Evolutionary conservation across 2,113 vertebrate genomes (phyloP).

Genomic region (Megaceryle torquata): DNA sequence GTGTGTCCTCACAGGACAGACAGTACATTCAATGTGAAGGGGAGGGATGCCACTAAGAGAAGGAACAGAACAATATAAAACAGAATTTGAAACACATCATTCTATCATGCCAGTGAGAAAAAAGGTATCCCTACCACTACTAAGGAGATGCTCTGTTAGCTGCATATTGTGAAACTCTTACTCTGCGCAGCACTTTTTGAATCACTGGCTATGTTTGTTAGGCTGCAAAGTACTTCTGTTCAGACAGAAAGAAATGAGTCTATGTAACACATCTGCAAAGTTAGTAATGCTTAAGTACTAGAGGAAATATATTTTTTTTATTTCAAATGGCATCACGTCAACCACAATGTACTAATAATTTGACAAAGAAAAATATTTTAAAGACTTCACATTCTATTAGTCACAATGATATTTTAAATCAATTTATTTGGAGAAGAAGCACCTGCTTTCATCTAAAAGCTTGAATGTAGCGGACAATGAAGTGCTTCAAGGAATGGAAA

Average conservation of each 20-base stretch:
- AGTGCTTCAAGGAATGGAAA: neutral
- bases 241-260: neutral
- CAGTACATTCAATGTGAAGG: neutral
- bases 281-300: neutral
- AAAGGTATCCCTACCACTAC: neutral
- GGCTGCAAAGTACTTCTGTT: neutral
- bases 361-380: neutral
- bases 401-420: neutral
- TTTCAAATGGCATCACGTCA: neutral
- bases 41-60: neutral
- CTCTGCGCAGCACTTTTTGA: neutral
- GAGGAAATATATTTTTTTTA: neutral
- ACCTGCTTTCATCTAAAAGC: neutral
- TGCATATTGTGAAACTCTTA: neutral
- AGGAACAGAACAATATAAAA: neutral
- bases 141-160: neutral
- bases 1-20: neutral
- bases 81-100: neutral
- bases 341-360: neutral
- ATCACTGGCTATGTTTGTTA: neutral
- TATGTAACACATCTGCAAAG: neutral
- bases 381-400: neutral
- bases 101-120: neutral
- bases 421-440: neutral
- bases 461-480: neutral